Conservation (phyloP, 2,888 invertebrate species). For the Cremastinae sp. region DNA sequence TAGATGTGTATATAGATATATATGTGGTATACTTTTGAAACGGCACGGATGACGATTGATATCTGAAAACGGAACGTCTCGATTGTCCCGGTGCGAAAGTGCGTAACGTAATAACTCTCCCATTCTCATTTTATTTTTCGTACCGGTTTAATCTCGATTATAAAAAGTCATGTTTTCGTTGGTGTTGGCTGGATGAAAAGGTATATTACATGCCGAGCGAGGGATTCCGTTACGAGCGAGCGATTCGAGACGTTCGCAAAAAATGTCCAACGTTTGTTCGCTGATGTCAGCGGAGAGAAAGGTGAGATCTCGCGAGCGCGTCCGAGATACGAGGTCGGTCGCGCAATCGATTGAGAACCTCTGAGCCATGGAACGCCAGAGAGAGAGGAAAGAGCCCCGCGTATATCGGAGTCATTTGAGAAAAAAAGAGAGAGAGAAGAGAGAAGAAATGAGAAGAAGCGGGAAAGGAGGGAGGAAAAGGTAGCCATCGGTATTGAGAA, state of each 20-base stretch:
- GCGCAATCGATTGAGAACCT: conserved; percentile 46
- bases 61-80: conserved; percentile 3
- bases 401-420: conserved; percentile 34
- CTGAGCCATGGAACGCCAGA: conserved; percentile 54
- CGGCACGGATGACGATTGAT: not conserved
- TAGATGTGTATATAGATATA: no score
- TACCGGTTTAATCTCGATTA: not conserved
- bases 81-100: conserved; percentile 44
- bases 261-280: no score
- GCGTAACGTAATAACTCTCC: conserved; percentile 29
- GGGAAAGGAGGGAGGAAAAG: conserved; percentile 21
- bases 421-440: conserved; percentile 28
- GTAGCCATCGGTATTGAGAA: conserved; percentile 24
- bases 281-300: conserved; percentile 53
- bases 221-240: not conserved
- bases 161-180: conserved; percentile 6
- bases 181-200: not conserved
- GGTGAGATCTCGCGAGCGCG: conserved; percentile 41
- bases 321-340: conserved; percentile 26
- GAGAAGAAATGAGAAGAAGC: conserved; percentile 6
- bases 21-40: not conserved
- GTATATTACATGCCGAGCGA: conserved; percentile 8
- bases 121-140: not conserved
- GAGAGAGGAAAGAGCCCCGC: conserved; percentile 19
- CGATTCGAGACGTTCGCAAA: not conserved